These are phyloP conservation scores for Stegostoma tigrinum DNA, from an alignment of 2,113 vertebrate species.

Conservation along the genomic window DNA sequence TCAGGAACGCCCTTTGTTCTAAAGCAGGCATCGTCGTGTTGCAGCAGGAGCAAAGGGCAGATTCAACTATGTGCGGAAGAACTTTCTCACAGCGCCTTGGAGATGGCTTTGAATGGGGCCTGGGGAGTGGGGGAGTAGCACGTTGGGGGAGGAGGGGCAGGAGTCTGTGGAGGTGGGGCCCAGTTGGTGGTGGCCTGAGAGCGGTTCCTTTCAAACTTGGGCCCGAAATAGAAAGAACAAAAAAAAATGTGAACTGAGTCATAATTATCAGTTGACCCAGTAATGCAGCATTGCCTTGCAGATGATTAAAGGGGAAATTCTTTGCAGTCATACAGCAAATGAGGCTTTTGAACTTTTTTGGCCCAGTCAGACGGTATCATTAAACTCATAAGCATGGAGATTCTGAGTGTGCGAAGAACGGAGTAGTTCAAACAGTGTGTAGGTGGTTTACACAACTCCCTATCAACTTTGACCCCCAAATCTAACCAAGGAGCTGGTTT, in stretches of 20 bases:
- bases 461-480: constrained; percentile 53
- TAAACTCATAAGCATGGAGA: constrained; percentile 35
- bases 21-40: neutral
- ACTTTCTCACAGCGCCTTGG: neutral
- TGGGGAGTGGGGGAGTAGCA: neutral
- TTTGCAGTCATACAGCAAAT: neutral
- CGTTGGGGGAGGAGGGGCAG: neutral
- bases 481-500: constrained; percentile 55
- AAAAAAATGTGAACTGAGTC: neutral
- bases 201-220: neutral
- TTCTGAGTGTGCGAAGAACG: constrained; percentile 31
- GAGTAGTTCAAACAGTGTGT: constrained; percentile 44
- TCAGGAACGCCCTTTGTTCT: neutral
- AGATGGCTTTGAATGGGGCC: neutral
- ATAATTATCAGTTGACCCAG: constrained; percentile 19
- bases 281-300: neutral
- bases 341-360: constrained; percentile 19
- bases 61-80: neutral
- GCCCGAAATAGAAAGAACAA: neutral
- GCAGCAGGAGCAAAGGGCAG: neutral
- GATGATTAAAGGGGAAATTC: constrained; percentile 30
- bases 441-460: constrained; percentile 57
- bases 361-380: constrained; percentile 55
- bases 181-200: neutral
- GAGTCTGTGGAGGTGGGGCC: no score